These are phyloP conservation scores for Nomia melanderi DNA, from an alignment of 1,140 invertebrate genomes.

Conservation along the genomic window DNA sequence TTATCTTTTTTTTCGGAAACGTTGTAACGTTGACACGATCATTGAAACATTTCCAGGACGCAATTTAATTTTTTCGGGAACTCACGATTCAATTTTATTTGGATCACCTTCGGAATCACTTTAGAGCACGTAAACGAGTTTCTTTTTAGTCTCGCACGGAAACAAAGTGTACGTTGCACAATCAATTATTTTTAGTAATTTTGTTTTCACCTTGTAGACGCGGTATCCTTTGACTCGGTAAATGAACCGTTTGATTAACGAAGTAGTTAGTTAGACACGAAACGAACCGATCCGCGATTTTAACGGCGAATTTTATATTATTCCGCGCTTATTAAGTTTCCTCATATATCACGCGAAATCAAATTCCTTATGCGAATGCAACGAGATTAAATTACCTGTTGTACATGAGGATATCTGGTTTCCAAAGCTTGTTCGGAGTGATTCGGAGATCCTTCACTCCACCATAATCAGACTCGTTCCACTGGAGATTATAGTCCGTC, in stretches of 20 bases:
- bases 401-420: constrained; percentile 99
- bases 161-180: no score
- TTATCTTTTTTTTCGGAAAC: no score
- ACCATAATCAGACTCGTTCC: constrained; percentile 97
- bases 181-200: no score
- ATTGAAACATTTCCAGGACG: no score
- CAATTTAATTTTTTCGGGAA: background rate
- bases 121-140: background rate
- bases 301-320: background rate
- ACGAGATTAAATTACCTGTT: constrained; percentile 91
- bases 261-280: no score
- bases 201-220: no score
- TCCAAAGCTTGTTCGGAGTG: constrained; percentile 97
- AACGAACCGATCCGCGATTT: background rate
- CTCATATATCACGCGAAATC: background rate
- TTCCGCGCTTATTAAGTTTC: constrained; percentile 4
- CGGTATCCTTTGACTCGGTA: no score
- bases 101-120: background rate
- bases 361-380: constrained; percentile 42
- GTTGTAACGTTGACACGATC: no score
- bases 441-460: constrained; percentile 96
- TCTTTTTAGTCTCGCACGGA: background rate
- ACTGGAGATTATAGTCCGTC: constrained; percentile 97
- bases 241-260: no score
- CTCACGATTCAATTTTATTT: background rate